These are phyloP conservation scores for Chrysemys picta DNA, from an alignment of 2,113 vertebrate species.

Conservation along the genomic window DNA sequence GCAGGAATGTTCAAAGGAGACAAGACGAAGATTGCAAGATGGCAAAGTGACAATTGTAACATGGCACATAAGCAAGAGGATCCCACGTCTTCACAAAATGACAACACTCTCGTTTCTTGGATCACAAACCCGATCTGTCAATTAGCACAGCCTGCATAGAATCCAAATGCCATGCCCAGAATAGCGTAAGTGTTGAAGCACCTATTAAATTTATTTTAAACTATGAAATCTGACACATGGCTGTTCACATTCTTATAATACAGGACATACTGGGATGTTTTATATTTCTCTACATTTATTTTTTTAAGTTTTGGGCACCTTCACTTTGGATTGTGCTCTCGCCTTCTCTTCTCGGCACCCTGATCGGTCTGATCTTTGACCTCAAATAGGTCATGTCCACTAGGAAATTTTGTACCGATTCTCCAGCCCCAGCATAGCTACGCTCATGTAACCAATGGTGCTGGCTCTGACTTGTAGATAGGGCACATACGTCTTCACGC, in stretches of 20 bases:
- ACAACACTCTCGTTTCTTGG: not conserved
- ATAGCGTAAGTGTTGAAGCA: not conserved
- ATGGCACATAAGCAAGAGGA: not conserved
- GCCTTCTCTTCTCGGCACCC: not conserved
- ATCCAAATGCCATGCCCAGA: not conserved
- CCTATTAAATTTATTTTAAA: conserved; percentile 12
- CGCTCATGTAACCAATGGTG: not conserved
- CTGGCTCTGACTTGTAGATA: not conserved
- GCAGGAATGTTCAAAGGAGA: not conserved
- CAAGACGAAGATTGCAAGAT: rapidly evolving
- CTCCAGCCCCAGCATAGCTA: not conserved
- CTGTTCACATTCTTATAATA: not conserved
- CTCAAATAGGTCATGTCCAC: not conserved
- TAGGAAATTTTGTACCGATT: not conserved
- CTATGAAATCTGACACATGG: not conserved
- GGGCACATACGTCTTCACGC: not conserved
- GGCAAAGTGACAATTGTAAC: not conserved
- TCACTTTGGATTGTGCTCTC: not conserved
- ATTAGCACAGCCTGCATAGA: not conserved
- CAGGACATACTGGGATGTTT: not conserved
- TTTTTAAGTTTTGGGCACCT: not conserved
- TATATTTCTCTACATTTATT: not conserved
- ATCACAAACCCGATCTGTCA: not conserved
- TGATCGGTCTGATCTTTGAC: not conserved
- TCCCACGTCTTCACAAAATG: not conserved